Percentiles rank a stretch among this genome's conserved stretches.
phyloP scores from a whole-genome alignment of 2,888 invertebrate genomes.

The Chalcosyrphus nemorum region DNA sequence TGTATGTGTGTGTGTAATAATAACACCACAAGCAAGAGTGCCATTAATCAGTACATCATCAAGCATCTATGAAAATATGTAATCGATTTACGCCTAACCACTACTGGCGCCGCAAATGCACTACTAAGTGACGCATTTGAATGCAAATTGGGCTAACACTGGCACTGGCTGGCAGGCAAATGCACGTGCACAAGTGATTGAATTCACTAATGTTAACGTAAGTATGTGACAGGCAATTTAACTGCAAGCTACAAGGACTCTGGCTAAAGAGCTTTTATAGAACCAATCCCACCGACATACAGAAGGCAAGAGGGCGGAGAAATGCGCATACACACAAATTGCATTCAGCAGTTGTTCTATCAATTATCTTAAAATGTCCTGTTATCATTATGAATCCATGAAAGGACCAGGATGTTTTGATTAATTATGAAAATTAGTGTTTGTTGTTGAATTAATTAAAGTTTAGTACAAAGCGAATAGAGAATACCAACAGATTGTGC shows the following conservation, averaged over 20 bases:
- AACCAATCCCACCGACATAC: not conserved
- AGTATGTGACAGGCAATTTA: conserved; percentile 48
- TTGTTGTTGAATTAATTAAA: conserved; percentile 33
- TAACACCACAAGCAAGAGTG: no score
- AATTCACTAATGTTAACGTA: conserved; percentile 31
- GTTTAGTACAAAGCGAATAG: not conserved
- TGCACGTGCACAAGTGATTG: conserved; percentile 44
- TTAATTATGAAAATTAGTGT: conserved; percentile 55
- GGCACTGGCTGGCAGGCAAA: not conserved
- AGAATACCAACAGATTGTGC: not conserved
- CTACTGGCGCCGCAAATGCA: not conserved
- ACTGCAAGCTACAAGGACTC: not conserved
- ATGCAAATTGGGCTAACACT: conserved; percentile 7
- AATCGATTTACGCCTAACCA: not conserved
- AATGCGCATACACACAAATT: not conserved
- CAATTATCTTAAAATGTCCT: conserved; percentile 27
- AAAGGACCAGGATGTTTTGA: conserved; percentile 30
- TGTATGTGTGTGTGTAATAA: no score
- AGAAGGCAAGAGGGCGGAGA: not conserved
- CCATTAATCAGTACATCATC: not conserved
- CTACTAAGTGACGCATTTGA: conserved; percentile 10
- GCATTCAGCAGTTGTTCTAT: conserved; percentile 10
- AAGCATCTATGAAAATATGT: conserved; percentile 4
- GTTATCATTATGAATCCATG: conserved; percentile 10
- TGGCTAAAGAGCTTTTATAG: not conserved